These are phyloP conservation scores for Acronicta aceris DNA, from an alignment of 2,888 invertebrate species.

Conservation along the genomic window DNA sequence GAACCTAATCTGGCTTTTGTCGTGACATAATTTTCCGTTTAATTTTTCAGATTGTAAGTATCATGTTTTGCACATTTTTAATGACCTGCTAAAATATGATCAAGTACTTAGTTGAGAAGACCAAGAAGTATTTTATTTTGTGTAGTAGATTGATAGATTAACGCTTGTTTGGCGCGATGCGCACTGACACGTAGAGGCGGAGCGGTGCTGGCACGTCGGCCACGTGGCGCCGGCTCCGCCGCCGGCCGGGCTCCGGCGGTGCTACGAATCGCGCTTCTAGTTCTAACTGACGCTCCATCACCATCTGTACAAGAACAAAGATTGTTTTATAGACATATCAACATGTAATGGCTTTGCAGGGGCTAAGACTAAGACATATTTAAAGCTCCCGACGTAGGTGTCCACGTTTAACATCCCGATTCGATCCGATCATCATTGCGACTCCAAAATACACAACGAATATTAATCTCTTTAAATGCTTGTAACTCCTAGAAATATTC, in stretches of 20 bases:
- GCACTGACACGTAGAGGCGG: slow-evolving; percentile 79
- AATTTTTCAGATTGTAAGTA: no score
- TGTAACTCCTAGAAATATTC: no score
- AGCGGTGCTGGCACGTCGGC: slow-evolving; percentile 72
- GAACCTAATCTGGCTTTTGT: neutral
- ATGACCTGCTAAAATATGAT: neutral
- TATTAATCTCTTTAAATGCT: no score
- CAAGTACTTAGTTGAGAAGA: neutral
- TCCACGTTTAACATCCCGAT: no score
- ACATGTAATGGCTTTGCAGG: no score
- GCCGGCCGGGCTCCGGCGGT: slow-evolving; percentile 28
- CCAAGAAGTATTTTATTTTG: neutral
- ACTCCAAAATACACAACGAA: no score
- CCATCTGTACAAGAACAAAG: slow-evolving; percentile 26
- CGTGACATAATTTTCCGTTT: neutral
- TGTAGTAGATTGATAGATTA: slow-evolving; percentile 36
- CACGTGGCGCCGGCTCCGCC: slow-evolving; percentile 61
- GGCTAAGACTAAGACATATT: neutral
- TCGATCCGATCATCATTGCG: no score
- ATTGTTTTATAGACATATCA: no score
- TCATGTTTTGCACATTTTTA: neutral
- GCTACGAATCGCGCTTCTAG: slow-evolving; percentile 79
- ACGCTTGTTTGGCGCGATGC: slow-evolving; percentile 66
- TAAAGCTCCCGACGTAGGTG: no score
- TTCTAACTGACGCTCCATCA: slow-evolving; percentile 75